Percentiles rank a stretch among this genome's conserved stretches.
These are phyloP conservation scores for Drosophila neocordata DNA, from an alignment of 1,140 invertebrate species.

Conservation along the genomic window DNA sequence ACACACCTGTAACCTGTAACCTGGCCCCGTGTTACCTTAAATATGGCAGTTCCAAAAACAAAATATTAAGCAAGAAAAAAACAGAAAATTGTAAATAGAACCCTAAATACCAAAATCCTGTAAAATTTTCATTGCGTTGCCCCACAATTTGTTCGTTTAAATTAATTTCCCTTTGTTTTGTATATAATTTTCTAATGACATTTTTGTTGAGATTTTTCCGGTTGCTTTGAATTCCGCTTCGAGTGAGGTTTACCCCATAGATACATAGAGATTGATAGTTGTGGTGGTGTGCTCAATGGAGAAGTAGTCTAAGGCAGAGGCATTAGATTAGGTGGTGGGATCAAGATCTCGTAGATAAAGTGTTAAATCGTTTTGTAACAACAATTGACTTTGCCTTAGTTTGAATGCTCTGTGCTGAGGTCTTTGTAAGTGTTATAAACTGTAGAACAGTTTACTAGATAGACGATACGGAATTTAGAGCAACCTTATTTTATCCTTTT, in stretches of 20 bases:
- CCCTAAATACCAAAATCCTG: conserved; percentile 4
- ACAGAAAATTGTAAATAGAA: conserved; percentile 64
- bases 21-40: conserved; percentile 77
- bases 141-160: conserved; percentile 26
- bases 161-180: not conserved
- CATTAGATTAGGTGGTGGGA: not conserved
- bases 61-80: conserved; percentile 30
- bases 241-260: not conserved
- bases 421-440: too few relatives aligned
- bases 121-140: conserved; percentile 52
- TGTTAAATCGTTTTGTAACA: not conserved
- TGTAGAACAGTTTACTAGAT: too few relatives aligned
- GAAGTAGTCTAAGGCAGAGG: not conserved
- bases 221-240: not conserved
- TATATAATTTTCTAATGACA: conserved; percentile 1
- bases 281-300: too few relatives aligned
- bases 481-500: conserved; percentile 57
- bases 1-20: conserved; percentile 70
- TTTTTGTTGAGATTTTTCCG: not conserved
- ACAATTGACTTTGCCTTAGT: not conserved
- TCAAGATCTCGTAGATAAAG: too few relatives aligned
- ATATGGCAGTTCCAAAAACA: conserved; percentile 54
- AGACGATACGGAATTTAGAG: not conserved
- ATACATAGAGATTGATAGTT: too few relatives aligned
- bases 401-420: too few relatives aligned